phyloP scores from a whole-genome alignment of 2,797 vertebrate genomes.

The Syngnathus acus region DNA sequence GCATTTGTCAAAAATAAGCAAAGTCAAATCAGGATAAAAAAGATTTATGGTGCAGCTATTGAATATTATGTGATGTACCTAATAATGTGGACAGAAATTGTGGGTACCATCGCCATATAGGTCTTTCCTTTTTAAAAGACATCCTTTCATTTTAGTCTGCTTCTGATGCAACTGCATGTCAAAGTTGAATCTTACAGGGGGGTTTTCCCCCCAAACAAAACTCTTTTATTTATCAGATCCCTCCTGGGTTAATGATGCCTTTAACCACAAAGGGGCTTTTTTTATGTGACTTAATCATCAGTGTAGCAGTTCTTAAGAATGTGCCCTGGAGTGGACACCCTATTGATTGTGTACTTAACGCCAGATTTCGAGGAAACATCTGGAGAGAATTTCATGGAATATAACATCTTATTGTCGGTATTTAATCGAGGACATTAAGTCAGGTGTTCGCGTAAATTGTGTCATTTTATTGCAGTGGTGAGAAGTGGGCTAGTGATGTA shows the following conservation, averaged over 20 bases:
- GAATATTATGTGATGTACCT: background rate
- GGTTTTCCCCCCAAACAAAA: background rate
- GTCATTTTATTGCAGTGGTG: conserved; percentile 8
- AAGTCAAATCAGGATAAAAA: background rate
- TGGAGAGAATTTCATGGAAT: conserved; percentile 14
- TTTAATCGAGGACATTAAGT: conserved; percentile 26
- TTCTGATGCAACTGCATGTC: background rate
- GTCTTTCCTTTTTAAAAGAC: background rate
- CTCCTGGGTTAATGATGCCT: background rate
- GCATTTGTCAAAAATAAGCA: background rate
- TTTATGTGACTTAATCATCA: background rate
- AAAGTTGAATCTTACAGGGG: background rate
- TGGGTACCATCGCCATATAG: background rate
- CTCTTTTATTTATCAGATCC: background rate
- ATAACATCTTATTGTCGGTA: conserved; percentile 8
- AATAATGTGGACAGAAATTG: background rate
- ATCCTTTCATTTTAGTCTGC: background rate
- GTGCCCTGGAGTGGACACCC: background rate
- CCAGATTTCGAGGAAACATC: background rate
- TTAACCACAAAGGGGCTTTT: background rate
- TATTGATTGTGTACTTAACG: background rate
- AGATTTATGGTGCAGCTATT: background rate
- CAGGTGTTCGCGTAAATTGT: conserved; percentile 19
- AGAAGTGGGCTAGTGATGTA: too few species aligned
- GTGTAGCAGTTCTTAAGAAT: background rate